These are phyloP conservation scores for Agapostemon virescens DNA, from an alignment of 2,888 invertebrate species.

Conservation along the genomic window DNA sequence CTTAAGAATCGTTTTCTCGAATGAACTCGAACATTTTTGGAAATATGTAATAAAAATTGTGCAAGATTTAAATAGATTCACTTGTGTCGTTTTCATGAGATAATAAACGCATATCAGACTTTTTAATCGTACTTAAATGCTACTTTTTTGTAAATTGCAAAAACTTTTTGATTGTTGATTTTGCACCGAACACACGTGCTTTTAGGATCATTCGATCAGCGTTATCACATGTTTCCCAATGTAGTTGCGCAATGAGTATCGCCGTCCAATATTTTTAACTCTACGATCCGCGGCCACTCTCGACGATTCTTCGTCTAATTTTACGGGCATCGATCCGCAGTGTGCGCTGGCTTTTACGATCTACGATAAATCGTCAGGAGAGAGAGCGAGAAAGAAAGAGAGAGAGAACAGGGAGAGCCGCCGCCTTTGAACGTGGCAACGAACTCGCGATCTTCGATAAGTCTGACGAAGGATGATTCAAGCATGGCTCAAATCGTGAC, in stretches of 20 bases:
- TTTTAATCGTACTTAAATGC: too few species aligned
- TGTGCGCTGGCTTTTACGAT: not conserved
- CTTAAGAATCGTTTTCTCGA: too few species aligned
- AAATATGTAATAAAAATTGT: too few species aligned
- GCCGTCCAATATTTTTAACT: constrained; percentile 41
- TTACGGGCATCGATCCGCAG: constrained; percentile 6
- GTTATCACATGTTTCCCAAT: not conserved
- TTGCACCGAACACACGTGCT: not conserved
- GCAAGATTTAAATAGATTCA: too few species aligned
- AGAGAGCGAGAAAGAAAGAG: not conserved
- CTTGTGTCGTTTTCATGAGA: too few species aligned
- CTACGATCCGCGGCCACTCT: not conserved
- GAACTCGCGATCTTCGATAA: constrained; percentile 9
- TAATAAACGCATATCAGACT: too few species aligned
- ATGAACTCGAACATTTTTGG: too few species aligned
- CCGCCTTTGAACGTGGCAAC: constrained; percentile 5
- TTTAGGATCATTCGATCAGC: constrained; percentile 2
- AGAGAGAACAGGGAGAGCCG: not conserved
- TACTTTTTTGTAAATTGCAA: too few species aligned
- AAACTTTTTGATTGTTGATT: too few species aligned
- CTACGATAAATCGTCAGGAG: not conserved
- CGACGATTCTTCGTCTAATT: constrained; percentile 3
- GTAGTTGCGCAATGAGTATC: constrained; percentile 24
- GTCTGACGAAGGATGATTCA: not conserved
- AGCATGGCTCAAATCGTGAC: not conserved